Evolutionary conservation across 1,140 invertebrate genomes (phyloP).

Genomic region (Holcopasites calliopsidis): DNA sequence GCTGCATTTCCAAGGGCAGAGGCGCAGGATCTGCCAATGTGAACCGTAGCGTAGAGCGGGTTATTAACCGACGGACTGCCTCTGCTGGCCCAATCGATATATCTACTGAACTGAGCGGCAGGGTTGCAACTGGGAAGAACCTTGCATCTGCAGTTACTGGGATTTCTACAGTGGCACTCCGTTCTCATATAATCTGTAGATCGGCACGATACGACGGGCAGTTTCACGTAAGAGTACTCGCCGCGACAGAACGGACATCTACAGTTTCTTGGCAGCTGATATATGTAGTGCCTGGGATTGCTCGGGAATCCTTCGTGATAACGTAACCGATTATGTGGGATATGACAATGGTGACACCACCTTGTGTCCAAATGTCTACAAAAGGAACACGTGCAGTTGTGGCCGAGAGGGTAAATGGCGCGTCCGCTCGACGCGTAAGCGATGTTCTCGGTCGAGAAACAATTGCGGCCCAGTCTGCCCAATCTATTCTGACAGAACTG

Average conservation of each 20-base stretch:
- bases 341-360: conserved; percentile 71
- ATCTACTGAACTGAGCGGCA: conserved; percentile 69
- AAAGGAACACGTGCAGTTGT: conserved; percentile 70
- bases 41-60: conserved; percentile 72
- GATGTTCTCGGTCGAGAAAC: conserved; percentile 76
- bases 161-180: conserved; percentile 70
- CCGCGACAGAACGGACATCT: conserved; percentile 71
- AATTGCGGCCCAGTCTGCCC: conserved; percentile 70
- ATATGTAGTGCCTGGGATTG: conserved; percentile 75
- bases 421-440: conserved; percentile 68
- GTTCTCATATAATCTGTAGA: conserved; percentile 61
- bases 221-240: conserved; percentile 68
- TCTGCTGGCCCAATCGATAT: conserved; percentile 66
- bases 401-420: conserved; percentile 64
- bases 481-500: conserved; percentile 70
- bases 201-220: conserved; percentile 64
- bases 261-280: conserved; percentile 72
- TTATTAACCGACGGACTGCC: conserved; percentile 68
- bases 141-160: conserved; percentile 64
- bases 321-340: conserved; percentile 67
- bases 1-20: conserved; percentile 53
- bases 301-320: conserved; percentile 55
- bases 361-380: conserved; percentile 66
- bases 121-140: conserved; percentile 64
- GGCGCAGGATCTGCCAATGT: conserved; percentile 66